Evolutionary conservation across 2,113 vertebrate genomes (phyloP).

Genomic region (Ivindomyrus marchei): DNA sequence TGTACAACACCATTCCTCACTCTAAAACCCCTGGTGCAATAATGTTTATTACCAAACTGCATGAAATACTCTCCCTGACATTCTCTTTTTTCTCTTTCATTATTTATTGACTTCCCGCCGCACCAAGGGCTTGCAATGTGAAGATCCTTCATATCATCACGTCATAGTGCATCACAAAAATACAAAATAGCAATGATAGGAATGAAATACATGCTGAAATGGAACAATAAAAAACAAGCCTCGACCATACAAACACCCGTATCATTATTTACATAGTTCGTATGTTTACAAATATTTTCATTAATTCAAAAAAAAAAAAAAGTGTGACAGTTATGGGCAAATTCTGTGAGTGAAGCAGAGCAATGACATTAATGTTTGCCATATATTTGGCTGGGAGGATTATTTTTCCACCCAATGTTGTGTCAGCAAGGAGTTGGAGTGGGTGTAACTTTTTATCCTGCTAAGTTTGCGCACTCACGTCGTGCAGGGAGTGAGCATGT

Average conservation of each 20-base stretch:
- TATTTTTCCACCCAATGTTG: neutral
- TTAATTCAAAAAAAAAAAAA: neutral
- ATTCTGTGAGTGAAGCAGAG: neutral
- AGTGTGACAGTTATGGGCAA: neutral
- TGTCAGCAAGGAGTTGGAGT: neutral
- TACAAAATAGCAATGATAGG: neutral
- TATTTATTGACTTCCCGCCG: neutral
- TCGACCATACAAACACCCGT: neutral
- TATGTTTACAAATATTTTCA: neutral
- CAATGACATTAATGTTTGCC: neutral
- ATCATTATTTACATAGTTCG: neutral
- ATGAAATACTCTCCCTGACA: neutral
- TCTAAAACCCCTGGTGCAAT: too few relatives aligned
- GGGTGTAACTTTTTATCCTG: neutral
- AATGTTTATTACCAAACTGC: neutral
- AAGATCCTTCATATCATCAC: neutral
- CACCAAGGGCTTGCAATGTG: neutral
- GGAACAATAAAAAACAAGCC: neutral
- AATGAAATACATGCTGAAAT: neutral
- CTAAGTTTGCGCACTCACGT: neutral
- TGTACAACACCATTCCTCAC: neutral
- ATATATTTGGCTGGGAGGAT: neutral
- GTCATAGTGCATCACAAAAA: neutral
- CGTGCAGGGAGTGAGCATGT: slow-evolving; percentile 3
- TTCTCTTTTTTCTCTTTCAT: neutral